Evolutionary conservation across 2,888 invertebrate species (phyloP).

Genomic region (Perithous albicinctus): DNA sequence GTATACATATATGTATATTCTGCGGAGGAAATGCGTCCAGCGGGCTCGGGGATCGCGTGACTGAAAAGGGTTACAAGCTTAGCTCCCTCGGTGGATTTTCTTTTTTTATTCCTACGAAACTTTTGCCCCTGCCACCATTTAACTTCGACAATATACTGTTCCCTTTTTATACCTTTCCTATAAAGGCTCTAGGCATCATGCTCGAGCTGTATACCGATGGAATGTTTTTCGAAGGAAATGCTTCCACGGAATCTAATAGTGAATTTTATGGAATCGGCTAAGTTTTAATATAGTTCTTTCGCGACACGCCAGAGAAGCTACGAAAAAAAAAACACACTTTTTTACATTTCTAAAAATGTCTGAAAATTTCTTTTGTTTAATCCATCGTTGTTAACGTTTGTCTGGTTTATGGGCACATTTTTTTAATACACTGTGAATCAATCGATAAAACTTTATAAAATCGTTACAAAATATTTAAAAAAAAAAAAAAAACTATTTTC

Average conservation of each 20-base stretch:
- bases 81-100: neutral
- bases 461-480: no score
- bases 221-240: conserved; percentile 21
- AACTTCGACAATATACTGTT: conserved; percentile 8
- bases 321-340: neutral
- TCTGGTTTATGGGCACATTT: no score
- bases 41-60: conserved; percentile 41
- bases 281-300: neutral
- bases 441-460: no score
- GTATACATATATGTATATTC: neutral
- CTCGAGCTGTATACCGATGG: neutral
- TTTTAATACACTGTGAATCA: no score
- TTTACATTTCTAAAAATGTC: no score
- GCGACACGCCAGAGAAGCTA: neutral
- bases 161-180: neutral
- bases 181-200: neutral
- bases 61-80: conserved; percentile 40
- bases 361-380: no score
- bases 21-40: conserved; percentile 3
- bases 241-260: neutral
- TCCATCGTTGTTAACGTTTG: no score
- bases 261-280: neutral
- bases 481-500: no score
- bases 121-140: conserved; percentile 1
- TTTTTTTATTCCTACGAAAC: conserved; percentile 9